Conservation (phyloP, 2,797 vertebrate species). For the Bradypodion ventrale region DNA sequence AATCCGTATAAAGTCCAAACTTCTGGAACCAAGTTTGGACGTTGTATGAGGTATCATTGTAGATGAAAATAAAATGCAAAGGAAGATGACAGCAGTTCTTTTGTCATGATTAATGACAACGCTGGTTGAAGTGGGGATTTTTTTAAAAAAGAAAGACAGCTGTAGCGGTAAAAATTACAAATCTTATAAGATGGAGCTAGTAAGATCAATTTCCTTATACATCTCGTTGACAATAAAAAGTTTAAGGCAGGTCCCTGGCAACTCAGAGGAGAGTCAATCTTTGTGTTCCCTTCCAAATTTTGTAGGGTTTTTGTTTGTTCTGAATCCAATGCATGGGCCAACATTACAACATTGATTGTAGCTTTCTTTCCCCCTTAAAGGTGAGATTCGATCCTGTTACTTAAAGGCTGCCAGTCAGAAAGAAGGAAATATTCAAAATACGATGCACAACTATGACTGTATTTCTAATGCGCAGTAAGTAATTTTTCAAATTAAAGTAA, state of each 20-base stretch:
- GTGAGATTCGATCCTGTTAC: constrained; percentile 79
- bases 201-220: background rate
- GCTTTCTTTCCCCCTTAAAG: constrained; percentile 54
- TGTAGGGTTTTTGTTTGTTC: background rate
- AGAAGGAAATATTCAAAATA: constrained; percentile 69
- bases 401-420: constrained; percentile 77
- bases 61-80: background rate
- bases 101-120: background rate
- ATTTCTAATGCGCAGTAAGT: constrained; percentile 74
- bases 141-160: background rate
- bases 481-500: constrained; percentile 13
- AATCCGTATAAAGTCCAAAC: too few species aligned
- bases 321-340: constrained; percentile 7
- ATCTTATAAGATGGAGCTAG: background rate
- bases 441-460: constrained; percentile 61
- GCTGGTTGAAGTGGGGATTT: background rate
- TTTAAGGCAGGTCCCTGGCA: background rate
- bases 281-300: background rate
- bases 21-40: too few species aligned
- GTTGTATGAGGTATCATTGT: too few species aligned
- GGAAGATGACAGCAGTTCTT: background rate
- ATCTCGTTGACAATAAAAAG: background rate
- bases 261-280: too few species aligned
- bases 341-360: background rate
- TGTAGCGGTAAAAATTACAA: too few species aligned